Conservation (phyloP, 1,140 invertebrate species). For the Tetragnatha versicolor region DNA sequence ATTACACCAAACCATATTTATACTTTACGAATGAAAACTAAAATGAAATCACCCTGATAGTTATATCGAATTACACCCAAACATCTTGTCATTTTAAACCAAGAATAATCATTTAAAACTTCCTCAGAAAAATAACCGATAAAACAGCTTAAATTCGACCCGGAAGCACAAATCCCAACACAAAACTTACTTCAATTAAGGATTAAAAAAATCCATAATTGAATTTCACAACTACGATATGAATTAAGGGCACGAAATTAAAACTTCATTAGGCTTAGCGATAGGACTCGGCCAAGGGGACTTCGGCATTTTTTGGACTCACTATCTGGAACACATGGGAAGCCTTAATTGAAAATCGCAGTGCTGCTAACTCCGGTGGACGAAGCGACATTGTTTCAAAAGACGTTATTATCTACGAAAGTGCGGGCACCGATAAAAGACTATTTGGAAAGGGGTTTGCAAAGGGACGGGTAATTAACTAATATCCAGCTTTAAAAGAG, state of each 20-base stretch:
- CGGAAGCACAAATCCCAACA: no score
- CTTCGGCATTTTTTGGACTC: background rate
- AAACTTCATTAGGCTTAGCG: slow-evolving; percentile 18
- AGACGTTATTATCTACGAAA: background rate
- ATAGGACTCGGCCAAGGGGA: background rate
- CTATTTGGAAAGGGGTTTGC: background rate
- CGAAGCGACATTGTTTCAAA: background rate
- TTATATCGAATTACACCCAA: no score
- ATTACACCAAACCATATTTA: no score
- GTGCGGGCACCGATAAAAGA: background rate
- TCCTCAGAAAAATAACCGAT: no score
- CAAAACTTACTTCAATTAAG: no score
- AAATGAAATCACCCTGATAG: no score
- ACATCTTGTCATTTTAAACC: no score
- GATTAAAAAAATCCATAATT: slow-evolving; percentile 9
- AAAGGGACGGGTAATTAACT: slow-evolving; percentile 19
- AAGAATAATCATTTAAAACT: no score
- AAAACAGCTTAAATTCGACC: no score
- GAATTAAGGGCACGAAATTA: slow-evolving; percentile 26
- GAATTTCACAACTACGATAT: slow-evolving; percentile 3
- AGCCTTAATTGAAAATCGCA: slow-evolving; percentile 18
- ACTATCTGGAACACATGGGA: background rate
- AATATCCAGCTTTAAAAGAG: slow-evolving; percentile 9
- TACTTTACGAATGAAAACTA: no score
- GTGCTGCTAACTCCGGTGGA: background rate